phyloP scores from a whole-genome alignment of 2,113 vertebrate genomes.

The Bujurquina vittata region DNA sequence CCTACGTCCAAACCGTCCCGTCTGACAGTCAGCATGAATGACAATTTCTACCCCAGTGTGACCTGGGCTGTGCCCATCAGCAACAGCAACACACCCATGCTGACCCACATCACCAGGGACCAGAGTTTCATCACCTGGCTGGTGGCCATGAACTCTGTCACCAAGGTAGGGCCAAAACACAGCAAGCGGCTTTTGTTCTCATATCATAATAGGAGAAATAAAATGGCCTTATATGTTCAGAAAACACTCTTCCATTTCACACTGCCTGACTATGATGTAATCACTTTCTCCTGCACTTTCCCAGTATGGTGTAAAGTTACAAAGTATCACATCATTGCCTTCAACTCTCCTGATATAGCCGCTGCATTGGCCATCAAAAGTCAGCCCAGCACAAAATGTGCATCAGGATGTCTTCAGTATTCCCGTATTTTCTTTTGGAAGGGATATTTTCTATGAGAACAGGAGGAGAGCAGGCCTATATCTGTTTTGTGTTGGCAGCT shows the following conservation, averaged over 20 bases:
- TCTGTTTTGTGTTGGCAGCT: not conserved
- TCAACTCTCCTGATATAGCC: constrained; percentile 12
- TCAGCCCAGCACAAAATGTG: not conserved
- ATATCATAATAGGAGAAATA: not conserved
- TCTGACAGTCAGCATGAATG: constrained; percentile 98
- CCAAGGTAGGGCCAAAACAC: constrained; percentile 72
- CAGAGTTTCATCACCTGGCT: constrained; percentile 99
- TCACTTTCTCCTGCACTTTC: constrained; percentile 18
- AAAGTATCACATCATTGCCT: constrained; percentile 11
- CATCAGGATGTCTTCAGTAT: not conserved
- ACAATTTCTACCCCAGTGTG: constrained; percentile 99
- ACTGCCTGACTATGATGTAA: constrained; percentile 29
- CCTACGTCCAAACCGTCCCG: constrained; percentile 95
- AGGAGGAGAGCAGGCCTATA: not conserved
- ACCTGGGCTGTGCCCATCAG: constrained; percentile 99
- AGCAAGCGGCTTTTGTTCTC: not conserved
- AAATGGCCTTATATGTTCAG: not conserved
- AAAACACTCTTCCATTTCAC: constrained; percentile 17
- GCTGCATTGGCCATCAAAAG: not conserved
- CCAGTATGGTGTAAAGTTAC: constrained; percentile 50
- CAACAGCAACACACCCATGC: constrained; percentile 93
- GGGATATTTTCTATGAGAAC: not conserved
- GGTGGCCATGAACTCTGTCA: constrained; percentile 95
- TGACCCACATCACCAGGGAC: constrained; percentile 97
- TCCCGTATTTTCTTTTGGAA: not conserved